Base-by-base conservation (phyloP, 2,888 invertebrate species). In the Andrena trimmerana region DNA sequence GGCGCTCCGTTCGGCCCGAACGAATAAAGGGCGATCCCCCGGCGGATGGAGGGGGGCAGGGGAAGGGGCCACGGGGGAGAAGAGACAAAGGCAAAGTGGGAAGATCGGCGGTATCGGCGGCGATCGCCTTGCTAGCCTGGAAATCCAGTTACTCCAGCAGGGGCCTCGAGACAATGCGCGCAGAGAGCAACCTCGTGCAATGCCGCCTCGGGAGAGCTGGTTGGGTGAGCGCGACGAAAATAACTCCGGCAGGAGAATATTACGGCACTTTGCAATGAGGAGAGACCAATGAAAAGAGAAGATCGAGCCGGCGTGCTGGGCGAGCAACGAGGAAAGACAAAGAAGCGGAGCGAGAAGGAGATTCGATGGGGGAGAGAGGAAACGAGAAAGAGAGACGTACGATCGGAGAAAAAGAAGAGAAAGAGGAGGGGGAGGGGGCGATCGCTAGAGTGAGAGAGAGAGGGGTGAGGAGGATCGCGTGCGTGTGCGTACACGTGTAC, bases 171-270 rank as follows among this genome's bases (percentile, higher is more conserved):
- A 88, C 88, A 88, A 88, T 86, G 85, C 82, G 77, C 84, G 78
- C 85, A 59, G 85, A 83, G 83, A 79, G 83, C 78, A 76, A 69
- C 74, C 75, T 70, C 81, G 87, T 83, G 87, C 84, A 82, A 87
- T 86, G 86, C 86, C 87, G 87, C 87, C 79, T 86, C 82, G 81
- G 74, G 89, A 85, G 86, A 89, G 85, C 83, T 78, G 83, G 87
- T 89, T 75, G 84, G 83, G 79, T 68, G 81, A 86, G 87, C 85
- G 81, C 83, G 90, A 89, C 88, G 84, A 90, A 90, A 90, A 90
- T 90, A 90, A 86, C 89, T 78, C 86, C 71, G 78, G 78, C 85
- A 85, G 87, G 88, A 90, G 89, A 90, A 88, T 90, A 90, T 90
- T 90, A 90, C 90, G 88, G 89, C 90, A 90, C 89, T 90, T 88